A percentile compares a stretch with the other conserved stretches of the same genome.
Evolutionary conservation across 2,888 invertebrate genomes (phyloP).

Genomic region (Torymus tubicola): DNA sequence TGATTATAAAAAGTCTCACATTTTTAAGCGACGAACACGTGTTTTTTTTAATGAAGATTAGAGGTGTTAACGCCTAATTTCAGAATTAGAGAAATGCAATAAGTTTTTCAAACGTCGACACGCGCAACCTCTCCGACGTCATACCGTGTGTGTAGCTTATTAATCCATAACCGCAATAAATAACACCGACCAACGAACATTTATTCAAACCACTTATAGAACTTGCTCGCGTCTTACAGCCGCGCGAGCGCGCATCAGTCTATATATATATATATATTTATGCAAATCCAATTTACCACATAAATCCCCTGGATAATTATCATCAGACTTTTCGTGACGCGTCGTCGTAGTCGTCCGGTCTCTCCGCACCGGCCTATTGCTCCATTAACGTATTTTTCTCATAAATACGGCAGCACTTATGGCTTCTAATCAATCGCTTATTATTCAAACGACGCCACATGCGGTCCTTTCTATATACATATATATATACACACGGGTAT

Average conservation of each 20-base stretch:
- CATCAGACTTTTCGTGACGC: too few relatives aligned
- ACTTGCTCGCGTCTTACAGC: neutral
- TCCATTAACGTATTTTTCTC: conserved; percentile 21
- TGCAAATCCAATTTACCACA: conserved; percentile 27
- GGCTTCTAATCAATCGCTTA: conserved; percentile 20
- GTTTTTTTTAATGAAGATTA: too few relatives aligned
- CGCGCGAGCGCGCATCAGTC: too few relatives aligned
- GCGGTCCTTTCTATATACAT: neutral
- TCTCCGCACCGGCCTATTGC: neutral
- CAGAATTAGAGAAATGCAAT: too few relatives aligned
- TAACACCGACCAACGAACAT: neutral
- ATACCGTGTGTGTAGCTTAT: neutral
- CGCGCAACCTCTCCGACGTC: neutral
- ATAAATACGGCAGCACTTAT: conserved; percentile 15
- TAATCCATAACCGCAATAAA: neutral
- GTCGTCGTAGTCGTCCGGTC: neutral
- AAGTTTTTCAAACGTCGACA: neutral
- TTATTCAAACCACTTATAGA: conserved; percentile 14
- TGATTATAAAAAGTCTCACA: too few relatives aligned
- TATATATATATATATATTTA: neutral
- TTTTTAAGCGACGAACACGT: too few relatives aligned
- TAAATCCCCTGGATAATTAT: conserved; percentile 11
- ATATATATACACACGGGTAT: neutral
- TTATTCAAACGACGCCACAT: conserved; percentile 38
- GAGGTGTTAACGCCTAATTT: too few relatives aligned